Percentiles rank a stretch among this genome's conserved stretches.
These are phyloP conservation scores for Orgyia antiqua DNA, from an alignment of 2,888 invertebrate species.

Conservation along the genomic window DNA sequence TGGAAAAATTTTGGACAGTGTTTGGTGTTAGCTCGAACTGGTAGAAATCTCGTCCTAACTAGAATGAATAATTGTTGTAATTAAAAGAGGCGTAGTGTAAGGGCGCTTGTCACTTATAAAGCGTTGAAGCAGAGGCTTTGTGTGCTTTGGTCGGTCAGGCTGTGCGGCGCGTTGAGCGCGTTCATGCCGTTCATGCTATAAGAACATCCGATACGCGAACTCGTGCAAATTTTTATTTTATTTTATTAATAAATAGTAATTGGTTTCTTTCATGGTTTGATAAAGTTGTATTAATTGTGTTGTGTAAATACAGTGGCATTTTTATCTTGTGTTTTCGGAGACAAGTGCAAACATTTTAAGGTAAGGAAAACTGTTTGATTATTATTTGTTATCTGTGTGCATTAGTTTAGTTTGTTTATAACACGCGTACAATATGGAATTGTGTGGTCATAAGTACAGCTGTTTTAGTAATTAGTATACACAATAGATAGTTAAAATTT, in stretches of 20 bases:
- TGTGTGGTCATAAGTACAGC: too few species aligned
- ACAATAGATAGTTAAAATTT: too few species aligned
- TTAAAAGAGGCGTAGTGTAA: conserved; percentile 52
- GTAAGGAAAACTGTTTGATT: conserved; percentile 21
- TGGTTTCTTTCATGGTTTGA: too few species aligned
- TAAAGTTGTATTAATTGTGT: conserved; percentile 1
- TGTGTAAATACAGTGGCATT: conserved; percentile 21
- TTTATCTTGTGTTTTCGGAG: conserved; percentile 20
- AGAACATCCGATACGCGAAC: conserved; percentile 13
- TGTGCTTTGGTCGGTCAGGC: conserved; percentile 34
- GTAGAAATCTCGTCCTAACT: conserved; percentile 66
- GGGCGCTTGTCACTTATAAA: conserved; percentile 56
- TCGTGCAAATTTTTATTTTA: background rate
- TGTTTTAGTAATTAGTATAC: too few species aligned
- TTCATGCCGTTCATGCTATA: conserved; percentile 15
- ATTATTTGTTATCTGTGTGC: conserved; percentile 11
- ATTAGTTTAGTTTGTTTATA: conserved; percentile 1
- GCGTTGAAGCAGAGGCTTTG: conserved; percentile 45
- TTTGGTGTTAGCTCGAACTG: conserved; percentile 42
- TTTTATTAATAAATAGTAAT: background rate
- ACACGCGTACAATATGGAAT: too few species aligned
- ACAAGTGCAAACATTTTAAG: conserved; percentile 25
- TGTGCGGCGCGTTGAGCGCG: conserved; percentile 40
- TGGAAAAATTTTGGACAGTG: conserved; percentile 21
- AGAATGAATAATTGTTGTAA: conserved; percentile 60